Evolutionary conservation across 1,140 invertebrate species (phyloP).

Genomic region (Apis mellifera): Amel_HAv3.1 CM009943.2:3788001-3788500

Average conservation of each 20-base stretch:
- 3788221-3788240: constrained; percentile 1
- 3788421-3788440: constrained; percentile 67
- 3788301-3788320: constrained; percentile 7
- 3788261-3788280: neutral
- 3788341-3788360: constrained; percentile 60
- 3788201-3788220: neutral
- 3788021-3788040: constrained; percentile 42
- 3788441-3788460: constrained; percentile 58
- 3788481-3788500: neutral
- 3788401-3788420: constrained; percentile 41
- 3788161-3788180: constrained; percentile 33
- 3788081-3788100: constrained; percentile 24
- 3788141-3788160: constrained; percentile 51
- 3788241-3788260: neutral
- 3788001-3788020: constrained; percentile 47
- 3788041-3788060: constrained; percentile 38
- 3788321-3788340: constrained; percentile 39
- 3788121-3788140: constrained; percentile 45
- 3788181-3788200: constrained; percentile 9
- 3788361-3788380: constrained; percentile 40
- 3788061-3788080: constrained; percentile 46
- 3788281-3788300: constrained; percentile 25
- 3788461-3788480: constrained; percentile 7
- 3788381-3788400: constrained; percentile 20
- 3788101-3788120: constrained; percentile 8